phyloP scores from a whole-genome alignment of 2,797 vertebrate species.

The Phrynocephalus forsythii region DNA sequence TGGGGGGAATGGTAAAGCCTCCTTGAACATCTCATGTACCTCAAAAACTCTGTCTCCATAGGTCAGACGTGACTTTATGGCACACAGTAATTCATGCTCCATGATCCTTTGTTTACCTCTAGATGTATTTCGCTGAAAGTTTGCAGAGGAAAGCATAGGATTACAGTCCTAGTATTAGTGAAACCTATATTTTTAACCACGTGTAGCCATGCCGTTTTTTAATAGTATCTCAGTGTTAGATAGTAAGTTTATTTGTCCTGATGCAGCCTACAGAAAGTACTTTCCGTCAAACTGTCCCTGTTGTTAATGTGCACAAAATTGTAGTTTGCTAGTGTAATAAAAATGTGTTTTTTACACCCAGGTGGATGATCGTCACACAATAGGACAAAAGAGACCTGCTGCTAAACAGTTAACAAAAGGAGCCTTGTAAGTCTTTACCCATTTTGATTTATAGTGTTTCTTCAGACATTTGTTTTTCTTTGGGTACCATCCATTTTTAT shows the following conservation, averaged over 20 bases:
- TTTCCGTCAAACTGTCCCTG: neutral
- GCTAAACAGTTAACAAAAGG: slow-evolving; percentile 90
- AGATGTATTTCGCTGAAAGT: neutral
- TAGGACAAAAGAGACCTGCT: slow-evolving; percentile 89
- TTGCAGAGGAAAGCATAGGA: neutral
- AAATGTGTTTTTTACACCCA: slow-evolving; percentile 65
- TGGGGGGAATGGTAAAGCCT: too few relatives aligned
- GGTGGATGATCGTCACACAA: slow-evolving; percentile 76
- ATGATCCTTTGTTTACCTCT: neutral
- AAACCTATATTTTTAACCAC: neutral
- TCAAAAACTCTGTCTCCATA: too few relatives aligned
- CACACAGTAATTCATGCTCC: neutral
- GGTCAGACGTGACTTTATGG: too few relatives aligned
- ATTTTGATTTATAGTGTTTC: slow-evolving; percentile 30
- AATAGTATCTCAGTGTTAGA: rapidly evolving
- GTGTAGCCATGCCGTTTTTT: slow-evolving; percentile 6
- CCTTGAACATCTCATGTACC: too few relatives aligned
- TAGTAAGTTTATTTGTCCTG: slow-evolving; percentile 21
- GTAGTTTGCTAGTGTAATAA: slow-evolving; percentile 48
- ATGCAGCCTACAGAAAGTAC: slow-evolving; percentile 11
- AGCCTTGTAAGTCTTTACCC: slow-evolving; percentile 87
- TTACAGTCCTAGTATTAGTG: neutral
- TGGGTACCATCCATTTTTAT: slow-evolving; percentile 21
- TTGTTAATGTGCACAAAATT: slow-evolving; percentile 16
- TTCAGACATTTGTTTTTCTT: slow-evolving; percentile 24